Conservation (phyloP, 2,888 invertebrate species). For the Drosophila tripunctata region DNA sequence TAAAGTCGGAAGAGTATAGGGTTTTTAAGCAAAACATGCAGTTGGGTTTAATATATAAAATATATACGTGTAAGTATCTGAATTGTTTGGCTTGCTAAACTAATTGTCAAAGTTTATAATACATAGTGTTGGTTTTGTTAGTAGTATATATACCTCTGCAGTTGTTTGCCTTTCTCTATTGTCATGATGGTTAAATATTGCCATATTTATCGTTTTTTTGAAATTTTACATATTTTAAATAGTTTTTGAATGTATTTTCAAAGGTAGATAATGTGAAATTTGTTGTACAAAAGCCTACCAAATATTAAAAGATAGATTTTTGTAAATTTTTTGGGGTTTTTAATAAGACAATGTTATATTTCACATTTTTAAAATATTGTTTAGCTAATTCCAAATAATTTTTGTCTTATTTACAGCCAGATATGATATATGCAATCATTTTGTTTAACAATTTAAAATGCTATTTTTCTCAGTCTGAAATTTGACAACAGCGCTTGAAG, state of each 20-base stretch:
- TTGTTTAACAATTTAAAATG: no score
- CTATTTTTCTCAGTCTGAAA: no score
- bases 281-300: background rate
- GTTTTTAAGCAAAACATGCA: slow-evolving; percentile 59
- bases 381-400: no score
- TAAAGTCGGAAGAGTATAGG: slow-evolving; percentile 51
- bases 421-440: no score
- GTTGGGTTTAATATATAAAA: slow-evolving; percentile 8
- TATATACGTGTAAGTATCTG: slow-evolving; percentile 15
- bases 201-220: background rate
- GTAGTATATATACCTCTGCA: slow-evolving; percentile 42
- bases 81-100: slow-evolving; percentile 27
- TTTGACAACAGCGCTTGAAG: no score
- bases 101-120: slow-evolving; percentile 29
- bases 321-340: no score
- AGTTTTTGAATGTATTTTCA: background rate
- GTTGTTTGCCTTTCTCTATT: background rate
- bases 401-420: no score
- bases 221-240: background rate
- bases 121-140: background rate
- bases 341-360: no score
- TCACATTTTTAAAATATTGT: no score
- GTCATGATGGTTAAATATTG: background rate
- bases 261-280: background rate
- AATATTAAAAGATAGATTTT: no score